Conservation (phyloP, 92 coral and sea anemone genomes). For the Scolanthus callimorphus region DNA sequence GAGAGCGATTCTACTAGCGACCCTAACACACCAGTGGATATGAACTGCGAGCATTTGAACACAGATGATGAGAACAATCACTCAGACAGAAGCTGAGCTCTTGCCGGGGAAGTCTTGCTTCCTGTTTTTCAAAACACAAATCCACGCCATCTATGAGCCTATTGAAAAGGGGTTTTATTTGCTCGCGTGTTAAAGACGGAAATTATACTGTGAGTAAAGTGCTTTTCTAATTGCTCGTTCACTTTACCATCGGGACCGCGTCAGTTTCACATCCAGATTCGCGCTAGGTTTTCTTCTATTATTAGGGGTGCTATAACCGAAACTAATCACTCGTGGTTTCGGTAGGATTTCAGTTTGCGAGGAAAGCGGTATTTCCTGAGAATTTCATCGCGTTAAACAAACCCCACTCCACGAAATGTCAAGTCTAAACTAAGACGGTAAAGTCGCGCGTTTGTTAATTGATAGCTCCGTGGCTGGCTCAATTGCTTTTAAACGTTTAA, state of each 20-base stretch:
- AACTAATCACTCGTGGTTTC: no score
- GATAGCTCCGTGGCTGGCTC: background rate
- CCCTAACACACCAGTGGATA: background rate
- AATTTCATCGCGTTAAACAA: no score
- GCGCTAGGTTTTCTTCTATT: background rate
- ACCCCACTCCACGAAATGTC: no score
- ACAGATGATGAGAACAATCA: background rate
- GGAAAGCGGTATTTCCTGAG: no score
- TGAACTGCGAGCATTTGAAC: background rate
- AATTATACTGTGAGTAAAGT: slow-evolving; percentile 24
- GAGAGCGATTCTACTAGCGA: slow-evolving; percentile 15
- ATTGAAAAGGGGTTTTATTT: no score
- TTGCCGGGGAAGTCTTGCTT: background rate
- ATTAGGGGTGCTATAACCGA: no score
- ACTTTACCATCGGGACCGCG: background rate
- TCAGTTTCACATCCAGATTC: background rate
- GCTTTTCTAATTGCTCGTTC: slow-evolving; percentile 40
- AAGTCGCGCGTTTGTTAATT: no score
- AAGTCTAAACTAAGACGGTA: no score
- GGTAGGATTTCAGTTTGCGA: no score
- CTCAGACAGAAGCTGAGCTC: background rate
- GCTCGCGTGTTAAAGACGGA: slow-evolving; percentile 21
- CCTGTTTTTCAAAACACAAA: slow-evolving; percentile 10
- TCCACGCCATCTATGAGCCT: slow-evolving; percentile 11
- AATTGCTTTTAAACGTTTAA: background rate